These are phyloP conservation scores for Limnephilus marmoratus DNA, from an alignment of 2,888 invertebrate genomes.

Conservation along the genomic window DNA sequence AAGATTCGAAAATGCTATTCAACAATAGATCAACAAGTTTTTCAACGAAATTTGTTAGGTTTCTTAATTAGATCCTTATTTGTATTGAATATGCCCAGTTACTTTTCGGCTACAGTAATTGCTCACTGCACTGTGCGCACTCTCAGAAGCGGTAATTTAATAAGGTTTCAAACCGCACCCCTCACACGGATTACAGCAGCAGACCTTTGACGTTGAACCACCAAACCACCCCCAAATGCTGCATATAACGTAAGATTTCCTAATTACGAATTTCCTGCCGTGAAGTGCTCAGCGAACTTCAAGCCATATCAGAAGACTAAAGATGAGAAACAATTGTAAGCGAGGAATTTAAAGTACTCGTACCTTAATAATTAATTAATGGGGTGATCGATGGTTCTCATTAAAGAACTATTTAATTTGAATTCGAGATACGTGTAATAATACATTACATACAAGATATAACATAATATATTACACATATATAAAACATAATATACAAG, in stretches of 20 bases:
- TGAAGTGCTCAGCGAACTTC: not conserved
- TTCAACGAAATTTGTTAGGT: not conserved
- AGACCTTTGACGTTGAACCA: not conserved
- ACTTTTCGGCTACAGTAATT: not conserved
- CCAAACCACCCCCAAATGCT: not conserved
- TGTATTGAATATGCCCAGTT: not conserved
- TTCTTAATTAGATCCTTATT: not conserved
- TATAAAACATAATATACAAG: too few relatives aligned
- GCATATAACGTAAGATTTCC: not conserved
- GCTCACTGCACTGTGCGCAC: not conserved
- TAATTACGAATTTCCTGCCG: not conserved
- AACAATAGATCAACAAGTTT: too few relatives aligned
- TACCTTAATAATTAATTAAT: not conserved
- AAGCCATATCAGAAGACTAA: not conserved
- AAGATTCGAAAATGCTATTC: too few relatives aligned
- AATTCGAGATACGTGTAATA: not conserved
- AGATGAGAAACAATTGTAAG: not conserved
- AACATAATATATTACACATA: too few relatives aligned
- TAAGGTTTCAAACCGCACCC: not conserved
- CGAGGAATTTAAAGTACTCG: not conserved
- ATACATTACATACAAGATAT: too few relatives aligned
- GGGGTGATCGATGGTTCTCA: not conserved
- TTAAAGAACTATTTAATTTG: not conserved
- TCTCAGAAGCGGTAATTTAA: not conserved
- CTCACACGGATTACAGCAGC: not conserved